phyloP scores from a whole-genome alignment of 1,140 invertebrate species.

The Polypedilum vanderplanki region DNA sequence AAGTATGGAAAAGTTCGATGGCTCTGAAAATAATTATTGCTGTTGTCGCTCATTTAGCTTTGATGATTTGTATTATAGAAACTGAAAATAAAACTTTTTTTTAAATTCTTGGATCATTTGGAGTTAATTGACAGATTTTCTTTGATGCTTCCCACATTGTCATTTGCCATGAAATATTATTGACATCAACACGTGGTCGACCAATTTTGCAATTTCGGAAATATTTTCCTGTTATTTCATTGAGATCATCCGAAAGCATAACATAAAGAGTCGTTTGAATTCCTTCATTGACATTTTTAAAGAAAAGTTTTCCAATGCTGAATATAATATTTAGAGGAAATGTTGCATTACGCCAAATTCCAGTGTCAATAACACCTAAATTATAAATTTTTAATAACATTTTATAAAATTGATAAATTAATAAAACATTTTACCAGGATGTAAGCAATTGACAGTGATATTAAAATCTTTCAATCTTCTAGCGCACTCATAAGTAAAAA shows the following conservation, averaged over 20 bases:
- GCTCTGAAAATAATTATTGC: no score
- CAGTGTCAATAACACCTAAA: constrained; percentile 56
- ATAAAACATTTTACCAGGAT: constrained; percentile 59
- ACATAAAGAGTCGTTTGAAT: constrained; percentile 74
- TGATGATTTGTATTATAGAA: no score
- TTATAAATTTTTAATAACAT: background rate
- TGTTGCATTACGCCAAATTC: constrained; percentile 72
- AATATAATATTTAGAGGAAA: constrained; percentile 60
- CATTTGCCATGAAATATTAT: constrained; percentile 62
- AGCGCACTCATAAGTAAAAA: constrained; percentile 77
- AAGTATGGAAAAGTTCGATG: no score
- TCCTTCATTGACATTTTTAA: constrained; percentile 67
- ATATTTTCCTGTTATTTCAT: constrained; percentile 70
- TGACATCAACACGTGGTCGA: constrained; percentile 52
- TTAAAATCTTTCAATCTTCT: constrained; percentile 67
- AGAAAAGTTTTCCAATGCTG: constrained; percentile 59
- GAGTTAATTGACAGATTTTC: constrained; percentile 59
- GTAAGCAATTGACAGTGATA: constrained; percentile 75
- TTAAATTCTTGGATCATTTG: constrained; percentile 44
- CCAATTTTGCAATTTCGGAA: constrained; percentile 72
- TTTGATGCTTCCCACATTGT: constrained; percentile 77
- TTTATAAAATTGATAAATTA: background rate
- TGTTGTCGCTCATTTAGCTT: no score
- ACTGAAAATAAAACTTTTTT: no score
- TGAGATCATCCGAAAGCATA: constrained; percentile 67